Base-by-base conservation (phyloP, 2,113 vertebrate species). In the Aptenodytes patagonicus region DNA sequence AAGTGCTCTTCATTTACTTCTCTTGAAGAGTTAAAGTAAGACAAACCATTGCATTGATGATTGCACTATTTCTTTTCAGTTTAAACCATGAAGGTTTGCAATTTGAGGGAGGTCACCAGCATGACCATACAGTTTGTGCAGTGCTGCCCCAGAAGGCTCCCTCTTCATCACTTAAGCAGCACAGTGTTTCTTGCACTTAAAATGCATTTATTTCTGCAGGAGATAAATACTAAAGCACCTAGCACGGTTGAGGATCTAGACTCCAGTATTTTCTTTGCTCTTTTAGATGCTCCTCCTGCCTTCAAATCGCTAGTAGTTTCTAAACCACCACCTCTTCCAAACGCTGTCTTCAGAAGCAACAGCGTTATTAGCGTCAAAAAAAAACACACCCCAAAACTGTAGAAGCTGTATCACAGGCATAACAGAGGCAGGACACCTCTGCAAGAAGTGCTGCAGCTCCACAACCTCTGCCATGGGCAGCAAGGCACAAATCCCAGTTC, bases 81-180 rank as follows among this genome's bases (percentile, higher is more conserved):
- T 88, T 62, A 83, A 90, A 85, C n/a, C 65, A 61, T 0, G 0
- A 61, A 82, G 17, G 40, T 55, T 52, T 78, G 44, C 64, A 42
- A 11, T 57, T 38, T 57, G 42, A 75, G 31, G 38, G 47, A 86
- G 13, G 52, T 46, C 34, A 64, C 21, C 52, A 58, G 70, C 46
- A 42, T 13, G 11, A 31, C 49, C 8, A 0, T 4, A 49, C 8
- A 58, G 55, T 8, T 57, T 1, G 0, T 7, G 40, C 14, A 46
- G 26, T 8, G 47, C 71, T 68, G 76, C 40, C 44, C 52, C 64
- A 64, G 32, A 89, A 55, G 38, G n/a, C n/a, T 68, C 61, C 19
- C 26, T 66, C 70, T 55, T 89, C 68, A 55, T 15, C 58, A 64
- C 18, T 68, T 62, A n/a, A 54, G 87, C 21, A 64, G 9, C 1